A percentile compares a stretch with the other conserved stretches of the same genome.
These are phyloP conservation scores for Brachionus sp. DNA, from an alignment of 1,140 invertebrate genomes.

Conservation along the genomic window DNA sequence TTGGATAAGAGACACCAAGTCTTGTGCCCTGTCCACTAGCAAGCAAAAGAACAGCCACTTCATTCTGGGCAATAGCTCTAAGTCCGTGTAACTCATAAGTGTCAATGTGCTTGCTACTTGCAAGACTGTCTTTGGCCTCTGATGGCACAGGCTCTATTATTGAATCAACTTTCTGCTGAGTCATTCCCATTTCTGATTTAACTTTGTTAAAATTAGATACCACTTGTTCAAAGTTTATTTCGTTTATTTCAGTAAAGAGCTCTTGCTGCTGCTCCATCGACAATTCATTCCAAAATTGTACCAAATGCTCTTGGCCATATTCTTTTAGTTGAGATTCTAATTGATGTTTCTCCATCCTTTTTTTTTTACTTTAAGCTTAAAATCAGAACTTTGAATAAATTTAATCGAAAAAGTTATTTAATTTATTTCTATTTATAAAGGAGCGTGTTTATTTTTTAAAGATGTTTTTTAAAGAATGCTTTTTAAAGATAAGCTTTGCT, in stretches of 20 bases:
- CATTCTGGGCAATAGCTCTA: slow-evolving; percentile 69
- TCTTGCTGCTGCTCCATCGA: background rate
- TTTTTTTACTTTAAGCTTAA: background rate
- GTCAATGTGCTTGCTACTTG: background rate
- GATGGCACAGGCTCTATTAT: background rate
- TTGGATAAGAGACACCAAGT: slow-evolving; percentile 86
- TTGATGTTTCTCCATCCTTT: background rate
- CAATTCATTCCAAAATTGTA: slow-evolving; percentile 37
- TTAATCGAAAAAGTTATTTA: background rate
- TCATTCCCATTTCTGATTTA: background rate
- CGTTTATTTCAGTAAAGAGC: background rate
- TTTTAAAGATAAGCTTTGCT: background rate
- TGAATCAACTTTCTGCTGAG: background rate
- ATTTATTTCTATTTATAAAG: background rate
- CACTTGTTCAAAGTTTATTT: slow-evolving; percentile 23
- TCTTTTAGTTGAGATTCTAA: background rate
- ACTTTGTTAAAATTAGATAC: background rate
- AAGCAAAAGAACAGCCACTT: slow-evolving; percentile 78
- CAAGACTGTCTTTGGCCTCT: background rate
- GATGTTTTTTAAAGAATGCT: background rate
- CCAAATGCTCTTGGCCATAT: slow-evolving; percentile 38
- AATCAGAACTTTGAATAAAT: background rate
- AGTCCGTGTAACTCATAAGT: slow-evolving; percentile 60
- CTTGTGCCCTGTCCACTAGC: slow-evolving; percentile 82
- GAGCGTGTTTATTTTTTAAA: background rate